Conservation (phyloP, 2,113 vertebrate genomes). For the Chauna torquata region DNA sequence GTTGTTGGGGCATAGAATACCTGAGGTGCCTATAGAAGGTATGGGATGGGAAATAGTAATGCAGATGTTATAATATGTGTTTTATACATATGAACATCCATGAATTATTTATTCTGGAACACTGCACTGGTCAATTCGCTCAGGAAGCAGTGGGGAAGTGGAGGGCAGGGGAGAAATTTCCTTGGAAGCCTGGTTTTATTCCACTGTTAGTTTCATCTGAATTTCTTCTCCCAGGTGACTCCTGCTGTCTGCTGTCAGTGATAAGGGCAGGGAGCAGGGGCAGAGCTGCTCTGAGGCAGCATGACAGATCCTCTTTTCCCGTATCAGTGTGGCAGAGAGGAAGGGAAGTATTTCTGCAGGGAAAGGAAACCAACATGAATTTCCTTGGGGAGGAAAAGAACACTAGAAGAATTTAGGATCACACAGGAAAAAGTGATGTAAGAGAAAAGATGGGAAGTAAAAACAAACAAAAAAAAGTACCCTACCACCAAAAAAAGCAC, state of each 20-base stretch:
- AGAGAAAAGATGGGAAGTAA: constrained; percentile 39
- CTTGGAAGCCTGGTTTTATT: background rate
- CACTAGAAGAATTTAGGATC: constrained; percentile 54
- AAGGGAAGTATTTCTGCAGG: constrained; percentile 31
- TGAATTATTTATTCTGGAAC: background rate
- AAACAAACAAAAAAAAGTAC: constrained; percentile 16
- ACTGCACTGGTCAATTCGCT: background rate
- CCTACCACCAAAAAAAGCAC: constrained; percentile 41
- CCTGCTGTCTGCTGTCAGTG: background rate
- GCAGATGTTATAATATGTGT: background rate
- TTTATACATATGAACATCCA: background rate
- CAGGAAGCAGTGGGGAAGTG: background rate
- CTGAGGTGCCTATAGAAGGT: background rate
- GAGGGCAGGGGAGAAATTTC: background rate
- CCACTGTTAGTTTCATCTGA: background rate
- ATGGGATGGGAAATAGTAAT: background rate
- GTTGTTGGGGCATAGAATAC: background rate
- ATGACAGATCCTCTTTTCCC: background rate
- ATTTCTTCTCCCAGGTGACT: background rate
- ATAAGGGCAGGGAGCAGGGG: background rate
- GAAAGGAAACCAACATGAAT: constrained; percentile 45
- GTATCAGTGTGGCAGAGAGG: background rate
- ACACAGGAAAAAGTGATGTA: constrained; percentile 58
- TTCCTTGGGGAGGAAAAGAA: constrained; percentile 53
- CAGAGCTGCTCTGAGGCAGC: background rate